Conservation (phyloP, 1,140 invertebrate species). For the Capitella teleta region DNA sequence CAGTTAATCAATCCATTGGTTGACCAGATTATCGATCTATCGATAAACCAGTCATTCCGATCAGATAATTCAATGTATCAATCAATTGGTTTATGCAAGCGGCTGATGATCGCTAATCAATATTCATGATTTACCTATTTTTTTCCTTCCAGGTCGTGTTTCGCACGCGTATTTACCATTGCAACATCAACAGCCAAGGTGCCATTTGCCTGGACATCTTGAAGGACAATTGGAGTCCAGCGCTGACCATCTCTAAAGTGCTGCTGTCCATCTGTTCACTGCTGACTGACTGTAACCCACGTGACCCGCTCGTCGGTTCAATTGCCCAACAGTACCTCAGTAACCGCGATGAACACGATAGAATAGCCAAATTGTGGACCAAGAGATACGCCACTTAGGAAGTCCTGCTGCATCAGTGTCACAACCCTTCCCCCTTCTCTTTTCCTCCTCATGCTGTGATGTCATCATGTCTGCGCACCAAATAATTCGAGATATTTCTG, state of each 20-base stretch:
- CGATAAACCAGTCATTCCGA: too few relatives aligned
- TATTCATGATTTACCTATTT: neutral
- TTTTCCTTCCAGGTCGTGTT: slow-evolving; percentile 70
- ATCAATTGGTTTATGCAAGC: neutral
- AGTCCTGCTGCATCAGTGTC: too few relatives aligned
- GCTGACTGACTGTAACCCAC: slow-evolving; percentile 54
- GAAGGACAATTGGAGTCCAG: slow-evolving; percentile 42
- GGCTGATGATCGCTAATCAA: neutral
- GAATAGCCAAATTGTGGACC: slow-evolving; percentile 94
- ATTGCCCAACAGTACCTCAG: slow-evolving; percentile 96
- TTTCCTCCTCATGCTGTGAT: too few relatives aligned
- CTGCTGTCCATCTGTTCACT: slow-evolving; percentile 66
- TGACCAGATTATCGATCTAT: too few relatives aligned
- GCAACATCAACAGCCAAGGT: slow-evolving; percentile 43
- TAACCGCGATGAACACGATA: slow-evolving; percentile 93
- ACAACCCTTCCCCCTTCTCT: too few relatives aligned
- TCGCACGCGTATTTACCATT: slow-evolving; percentile 49
- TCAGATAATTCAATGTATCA: neutral
- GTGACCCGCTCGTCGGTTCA: slow-evolving; percentile 92
- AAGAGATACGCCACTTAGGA: slow-evolving; percentile 91
- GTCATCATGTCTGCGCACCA: too few relatives aligned
- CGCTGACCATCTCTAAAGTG: slow-evolving; percentile 46
- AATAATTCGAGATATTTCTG: too few relatives aligned
- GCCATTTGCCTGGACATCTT: slow-evolving; percentile 43
- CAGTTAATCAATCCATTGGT: neutral